A percentile compares a stretch with the other conserved stretches of the same genome.
phyloP scores from a whole-genome alignment of 1,140 invertebrate genomes.

The Rhopalosiphum maidis region DNA sequence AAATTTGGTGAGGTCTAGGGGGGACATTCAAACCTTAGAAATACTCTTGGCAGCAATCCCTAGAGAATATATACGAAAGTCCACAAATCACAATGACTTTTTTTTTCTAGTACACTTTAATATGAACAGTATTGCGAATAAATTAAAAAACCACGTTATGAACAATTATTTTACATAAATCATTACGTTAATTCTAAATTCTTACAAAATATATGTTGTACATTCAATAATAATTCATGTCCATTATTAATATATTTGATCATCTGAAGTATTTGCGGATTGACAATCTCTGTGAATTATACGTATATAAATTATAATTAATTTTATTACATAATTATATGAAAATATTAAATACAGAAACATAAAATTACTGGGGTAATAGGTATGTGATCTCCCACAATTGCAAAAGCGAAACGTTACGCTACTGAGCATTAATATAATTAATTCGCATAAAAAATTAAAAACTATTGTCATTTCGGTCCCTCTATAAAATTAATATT shows the following conservation, averaged over 20 bases:
- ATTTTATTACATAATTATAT: too few relatives aligned
- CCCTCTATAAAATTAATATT: too few relatives aligned
- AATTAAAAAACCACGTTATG: neutral
- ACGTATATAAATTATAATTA: neutral
- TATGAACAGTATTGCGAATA: neutral
- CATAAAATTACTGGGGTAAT: too few relatives aligned
- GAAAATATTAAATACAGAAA: too few relatives aligned
- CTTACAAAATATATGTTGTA: neutral
- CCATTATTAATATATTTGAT: neutral
- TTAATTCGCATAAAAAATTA: neutral
- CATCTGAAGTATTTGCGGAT: neutral
- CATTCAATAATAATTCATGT: neutral
- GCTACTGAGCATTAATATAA: neutral
- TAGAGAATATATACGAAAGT: neutral
- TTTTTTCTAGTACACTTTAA: neutral
- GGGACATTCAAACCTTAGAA: slow-evolving; percentile 28
- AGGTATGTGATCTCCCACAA: neutral
- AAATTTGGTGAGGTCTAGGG: neutral
- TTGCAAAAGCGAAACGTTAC: neutral
- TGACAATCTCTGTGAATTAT: too few relatives aligned
- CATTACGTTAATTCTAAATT: neutral
- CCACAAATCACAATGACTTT: neutral
- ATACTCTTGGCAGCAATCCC: slow-evolving; percentile 16
- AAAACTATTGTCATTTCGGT: too few relatives aligned
- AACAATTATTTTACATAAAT: neutral